Evolutionary conservation across 2,797 vertebrate genomes (phyloP), one percentile per base, ranked within the genome.

Genomic region (Anas acuta): DNA sequence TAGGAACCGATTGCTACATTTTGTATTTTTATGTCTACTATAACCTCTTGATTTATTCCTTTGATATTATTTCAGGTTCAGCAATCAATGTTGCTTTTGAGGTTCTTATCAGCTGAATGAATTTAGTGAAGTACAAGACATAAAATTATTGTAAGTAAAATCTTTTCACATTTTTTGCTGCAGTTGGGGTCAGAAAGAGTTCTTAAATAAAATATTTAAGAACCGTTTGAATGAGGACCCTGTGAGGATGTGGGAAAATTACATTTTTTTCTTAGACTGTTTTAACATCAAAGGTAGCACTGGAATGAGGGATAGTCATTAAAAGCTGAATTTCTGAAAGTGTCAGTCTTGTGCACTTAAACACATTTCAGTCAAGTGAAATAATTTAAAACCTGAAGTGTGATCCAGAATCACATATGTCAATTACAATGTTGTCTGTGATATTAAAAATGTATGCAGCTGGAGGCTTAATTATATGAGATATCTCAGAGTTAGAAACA

Each of bases 181-280:
- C 91, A 54, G 83, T 93, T 94, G 47, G 54, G 95, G 96, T 98
- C 97, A 97, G 89, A 69, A 58, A 97, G 67, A 97, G 95, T 97
- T 96, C 96, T 96, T 91, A 96, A 96, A 98, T 98, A 95, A 98
- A 98, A 98, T 98, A 98, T 98, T 98, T 97, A 98, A 97, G 97
- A 95, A 96, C 96, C 41, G 87, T 96, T 86, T 97, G 94, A 97
- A 85, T 96, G 25, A 82, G 95, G 98, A 97, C 90, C 91, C 92
- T 95, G 84, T 80, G 87, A 96, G 89, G 90, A 93, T 97, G 90
- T 96, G 84, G 90, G 76, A 37, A 97, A 97, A 98, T 97, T 86
- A 93, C 66, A 96, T 97, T 97, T 97, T 97, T 97, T 97, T 97
- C 96, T 95, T 90, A 88, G 70, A 96, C 87, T 92, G 75, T 97